Evolutionary conservation across 2,113 vertebrate species (phyloP), one percentile per base, ranked within the genome.

Genomic region (Ochotona curzoniae): DNA sequence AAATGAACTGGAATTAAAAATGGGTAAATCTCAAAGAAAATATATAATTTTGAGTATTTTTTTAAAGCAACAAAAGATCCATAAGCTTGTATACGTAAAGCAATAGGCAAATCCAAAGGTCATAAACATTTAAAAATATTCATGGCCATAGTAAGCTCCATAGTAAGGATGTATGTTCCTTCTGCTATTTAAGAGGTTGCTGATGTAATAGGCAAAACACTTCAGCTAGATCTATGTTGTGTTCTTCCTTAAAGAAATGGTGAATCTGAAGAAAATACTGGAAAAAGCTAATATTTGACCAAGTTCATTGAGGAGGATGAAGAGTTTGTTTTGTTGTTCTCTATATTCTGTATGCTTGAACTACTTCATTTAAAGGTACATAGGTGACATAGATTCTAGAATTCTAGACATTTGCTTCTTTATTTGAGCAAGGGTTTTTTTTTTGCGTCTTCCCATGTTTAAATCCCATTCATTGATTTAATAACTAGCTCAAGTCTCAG

Each of bases 211-310:
- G 8, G 9, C 30, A 84, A 64, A 75, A 84, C 8, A 10, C 80
- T 67, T 92, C 71, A 95, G 76, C 76, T 12, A 35, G 47, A 35
- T 28, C 25, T 30, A 5, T 80, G 26, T 61, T 90, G 15, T 70
- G 81, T 66, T n/a, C 79, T 67, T 44, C 61, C 57, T 70, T 38
- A 64, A 76, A 69, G 49, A 64, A 78, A 64, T 35, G 54, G 17
- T 63, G 54, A 28, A n/a, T 70, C 18, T 75, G 63, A 95, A 81
- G 69, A 49, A 95, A 89, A 83, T 71, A 38, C 21, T 15, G 32
- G n/a, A 51, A 44, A 81, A 49, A 92, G 74, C 87, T 93, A 79
- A 86, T 80, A 83, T 73, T 91, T 93, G 67, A 83, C 67, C 93
- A 93, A 94, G 30, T 67, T 69, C 1, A 20, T 12, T 63, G 25